Conservation (phyloP, 2,797 vertebrate species). For the Sparidentex hasta region DNA sequence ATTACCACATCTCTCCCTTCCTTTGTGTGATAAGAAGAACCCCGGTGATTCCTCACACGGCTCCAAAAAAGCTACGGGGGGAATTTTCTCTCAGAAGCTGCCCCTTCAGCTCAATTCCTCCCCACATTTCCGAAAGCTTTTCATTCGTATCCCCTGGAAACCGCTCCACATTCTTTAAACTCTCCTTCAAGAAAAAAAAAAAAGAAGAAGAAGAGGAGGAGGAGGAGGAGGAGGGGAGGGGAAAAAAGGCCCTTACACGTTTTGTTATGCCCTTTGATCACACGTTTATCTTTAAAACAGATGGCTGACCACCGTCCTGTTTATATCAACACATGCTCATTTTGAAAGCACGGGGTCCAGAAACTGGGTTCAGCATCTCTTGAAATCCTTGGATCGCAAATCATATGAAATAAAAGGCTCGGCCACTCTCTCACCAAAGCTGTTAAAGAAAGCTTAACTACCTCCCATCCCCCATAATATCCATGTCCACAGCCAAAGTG, state of each 20-base stretch:
- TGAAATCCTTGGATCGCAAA: conserved; percentile 80
- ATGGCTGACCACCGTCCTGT: conserved; percentile 85
- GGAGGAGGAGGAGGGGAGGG: conserved; percentile 32
- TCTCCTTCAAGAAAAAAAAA: conserved; percentile 81
- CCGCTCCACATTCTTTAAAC: conserved; percentile 87
- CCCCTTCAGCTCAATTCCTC: conserved; percentile 86
- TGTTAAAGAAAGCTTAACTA: conserved; percentile 59
- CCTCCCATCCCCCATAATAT: conserved; percentile 75
- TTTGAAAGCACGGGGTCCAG: conserved; percentile 72
- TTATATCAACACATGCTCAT: conserved; percentile 80
- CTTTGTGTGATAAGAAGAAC: conserved; percentile 87
- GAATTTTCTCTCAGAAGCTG: conserved; percentile 87
- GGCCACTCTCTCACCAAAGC: conserved; percentile 62
- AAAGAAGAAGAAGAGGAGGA: conserved; percentile 25
- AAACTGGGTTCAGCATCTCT: conserved; percentile 71
- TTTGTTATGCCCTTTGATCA: conserved; percentile 89
- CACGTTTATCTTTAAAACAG: conserved; percentile 87
- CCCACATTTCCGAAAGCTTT: conserved; percentile 90
- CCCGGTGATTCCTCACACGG: conserved; percentile 87
- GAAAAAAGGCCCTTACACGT: conserved; percentile 76
- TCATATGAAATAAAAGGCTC: conserved; percentile 71
- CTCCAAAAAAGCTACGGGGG: conserved; percentile 84
- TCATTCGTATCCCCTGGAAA: conserved; percentile 92
- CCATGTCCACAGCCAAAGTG: conserved; percentile 72
- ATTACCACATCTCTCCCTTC: conserved; percentile 83